Percentiles rank a stretch among this genome's conserved stretches.
These are phyloP conservation scores for Campylomormyrus numenius DNA, from an alignment of 2,113 vertebrate genomes.

Conservation along the genomic window DNA sequence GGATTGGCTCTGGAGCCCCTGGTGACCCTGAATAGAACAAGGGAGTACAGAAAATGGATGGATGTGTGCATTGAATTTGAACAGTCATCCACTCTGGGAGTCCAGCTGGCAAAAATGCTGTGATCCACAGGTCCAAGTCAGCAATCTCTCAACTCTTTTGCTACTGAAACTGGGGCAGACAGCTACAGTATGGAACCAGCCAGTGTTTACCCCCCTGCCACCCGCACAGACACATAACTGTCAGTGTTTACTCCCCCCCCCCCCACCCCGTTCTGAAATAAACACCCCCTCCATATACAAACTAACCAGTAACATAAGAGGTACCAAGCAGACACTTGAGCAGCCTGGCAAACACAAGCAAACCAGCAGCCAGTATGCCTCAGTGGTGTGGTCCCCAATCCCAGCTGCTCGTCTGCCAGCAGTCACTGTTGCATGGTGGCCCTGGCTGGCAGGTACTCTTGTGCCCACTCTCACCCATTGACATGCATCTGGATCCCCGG, in stretches of 20 bases:
- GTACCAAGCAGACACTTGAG: neutral
- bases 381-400: neutral
- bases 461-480: neutral
- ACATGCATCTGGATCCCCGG: constrained; percentile 2
- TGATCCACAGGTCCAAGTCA: neutral
- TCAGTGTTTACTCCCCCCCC: neutral
- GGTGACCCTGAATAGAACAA: neutral
- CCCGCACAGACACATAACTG: neutral
- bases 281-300: neutral
- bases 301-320: neutral
- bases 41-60: neutral
- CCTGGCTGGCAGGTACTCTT: neutral
- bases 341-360: neutral
- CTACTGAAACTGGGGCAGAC: neutral
- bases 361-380: neutral
- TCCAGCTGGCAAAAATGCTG: neutral
- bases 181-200: neutral
- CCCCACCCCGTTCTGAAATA: neutral
- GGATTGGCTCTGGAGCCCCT: too few relatives aligned
- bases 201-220: neutral
- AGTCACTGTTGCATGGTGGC: neutral
- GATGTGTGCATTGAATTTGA: neutral
- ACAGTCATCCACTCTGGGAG: neutral
- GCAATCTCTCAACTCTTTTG: neutral
- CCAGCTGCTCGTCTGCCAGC: neutral